Evolutionary conservation across 1,140 invertebrate genomes (phyloP).

Genomic region (Drosophila takahashii): DNA sequence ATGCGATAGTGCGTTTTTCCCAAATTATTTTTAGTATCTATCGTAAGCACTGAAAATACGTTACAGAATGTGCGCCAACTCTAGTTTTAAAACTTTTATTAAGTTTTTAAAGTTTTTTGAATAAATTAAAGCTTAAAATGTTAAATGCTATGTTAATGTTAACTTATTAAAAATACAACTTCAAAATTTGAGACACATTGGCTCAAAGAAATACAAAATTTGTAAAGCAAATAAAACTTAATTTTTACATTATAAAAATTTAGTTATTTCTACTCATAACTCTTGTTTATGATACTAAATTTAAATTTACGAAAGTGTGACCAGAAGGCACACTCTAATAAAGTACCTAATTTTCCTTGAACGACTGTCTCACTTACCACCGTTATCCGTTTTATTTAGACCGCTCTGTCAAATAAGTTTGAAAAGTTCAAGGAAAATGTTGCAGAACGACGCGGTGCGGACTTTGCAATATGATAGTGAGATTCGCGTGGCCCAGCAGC

Average conservation of each 20-base stretch:
- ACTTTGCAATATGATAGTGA: conserved; percentile 81
- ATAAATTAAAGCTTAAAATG: no score
- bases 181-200: no score
- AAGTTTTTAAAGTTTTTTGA: background rate
- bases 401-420: conserved; percentile 42
- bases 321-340: fast-evolving
- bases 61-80: background rate
- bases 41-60: background rate
- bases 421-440: conserved; percentile 60
- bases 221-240: no score
- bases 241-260: no score
- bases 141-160: no score
- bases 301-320: background rate
- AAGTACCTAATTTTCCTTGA: background rate
- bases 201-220: no score
- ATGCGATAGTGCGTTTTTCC: background rate
- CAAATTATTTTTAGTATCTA: background rate
- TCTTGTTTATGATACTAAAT: background rate
- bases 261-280: background rate
- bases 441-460: conserved; percentile 79
- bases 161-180: no score
- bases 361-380: conserved; percentile 4
- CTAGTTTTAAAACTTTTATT: background rate
- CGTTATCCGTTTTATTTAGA: conserved; percentile 29
- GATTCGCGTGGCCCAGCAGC: conserved; percentile 75